These are phyloP conservation scores for Drosophila pruinosa DNA, from an alignment of 1,140 invertebrate genomes.

Conservation along the genomic window DNA sequence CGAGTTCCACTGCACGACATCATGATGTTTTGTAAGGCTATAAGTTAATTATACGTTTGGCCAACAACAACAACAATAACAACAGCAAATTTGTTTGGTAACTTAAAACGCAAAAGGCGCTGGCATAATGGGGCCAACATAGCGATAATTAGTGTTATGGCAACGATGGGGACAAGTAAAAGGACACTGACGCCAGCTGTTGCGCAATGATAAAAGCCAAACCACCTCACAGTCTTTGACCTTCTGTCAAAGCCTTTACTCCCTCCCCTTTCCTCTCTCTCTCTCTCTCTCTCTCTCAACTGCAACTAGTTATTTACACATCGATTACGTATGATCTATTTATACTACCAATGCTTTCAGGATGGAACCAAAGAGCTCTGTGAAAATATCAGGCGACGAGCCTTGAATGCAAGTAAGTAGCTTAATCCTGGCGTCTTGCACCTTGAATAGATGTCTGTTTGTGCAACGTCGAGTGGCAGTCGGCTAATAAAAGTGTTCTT, in stretches of 20 bases:
- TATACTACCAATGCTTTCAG: neutral
- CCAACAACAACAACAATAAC: neutral
- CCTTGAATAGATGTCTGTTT: neutral
- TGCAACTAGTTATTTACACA: neutral
- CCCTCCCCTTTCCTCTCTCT: neutral
- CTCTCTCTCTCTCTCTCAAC: neutral
- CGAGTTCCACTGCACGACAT: neutral
- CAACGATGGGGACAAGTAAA: constrained; percentile 44
- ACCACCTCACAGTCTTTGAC: neutral
- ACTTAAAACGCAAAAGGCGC: constrained; percentile 52
- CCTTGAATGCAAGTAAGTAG: neutral
- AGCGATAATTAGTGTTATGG: constrained; percentile 70
- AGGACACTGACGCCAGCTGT: constrained; percentile 55
- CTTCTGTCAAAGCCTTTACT: neutral
- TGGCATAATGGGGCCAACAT: constrained; percentile 30
- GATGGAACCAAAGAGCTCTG: neutral
- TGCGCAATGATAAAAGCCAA: constrained; percentile 50
- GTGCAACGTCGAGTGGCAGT: neutral
- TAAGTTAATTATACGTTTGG: constrained; percentile 69
- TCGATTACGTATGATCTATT: constrained; percentile 9
- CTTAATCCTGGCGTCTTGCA: neutral
- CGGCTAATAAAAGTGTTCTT: neutral
- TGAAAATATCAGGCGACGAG: neutral
- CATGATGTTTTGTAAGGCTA: constrained; percentile 45
- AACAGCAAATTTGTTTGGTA: constrained; percentile 46